Conservation (phyloP, 2,113 vertebrate species). For the Chaetodon trifascialis region DNA sequence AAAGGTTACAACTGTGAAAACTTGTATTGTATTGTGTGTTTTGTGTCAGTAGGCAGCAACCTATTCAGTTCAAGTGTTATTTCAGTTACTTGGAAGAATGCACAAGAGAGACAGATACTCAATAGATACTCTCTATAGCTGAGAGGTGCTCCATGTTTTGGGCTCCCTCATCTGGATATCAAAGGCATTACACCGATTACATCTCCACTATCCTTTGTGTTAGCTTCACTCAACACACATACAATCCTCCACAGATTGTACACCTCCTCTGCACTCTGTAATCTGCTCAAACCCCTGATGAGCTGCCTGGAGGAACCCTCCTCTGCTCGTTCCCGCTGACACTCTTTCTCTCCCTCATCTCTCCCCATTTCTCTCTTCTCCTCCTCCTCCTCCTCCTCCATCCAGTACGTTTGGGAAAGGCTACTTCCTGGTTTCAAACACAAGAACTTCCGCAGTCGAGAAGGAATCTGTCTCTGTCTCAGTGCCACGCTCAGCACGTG, state of each 20-base stretch:
- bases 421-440: constrained; percentile 94
- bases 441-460: constrained; percentile 97
- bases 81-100: background rate
- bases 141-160: background rate
- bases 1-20: background rate
- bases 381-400: background rate
- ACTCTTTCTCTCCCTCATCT: background rate
- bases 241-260: constrained; percentile 23
- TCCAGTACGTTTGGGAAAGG: constrained; percentile 94
- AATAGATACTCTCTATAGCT: background rate
- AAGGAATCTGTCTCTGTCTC: constrained; percentile 94
- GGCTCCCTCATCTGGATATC: constrained; percentile 67
- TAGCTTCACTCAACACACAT: constrained; percentile 4
- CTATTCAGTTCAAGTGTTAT: constrained; percentile 5
- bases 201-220: constrained; percentile 9
- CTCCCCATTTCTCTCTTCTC: constrained; percentile 11
- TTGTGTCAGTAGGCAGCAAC: background rate
- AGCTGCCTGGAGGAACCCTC: background rate
- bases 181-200: constrained; percentile 7
- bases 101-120: background rate
- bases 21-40: background rate
- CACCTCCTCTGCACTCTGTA: constrained; percentile 11
- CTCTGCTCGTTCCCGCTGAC: background rate
- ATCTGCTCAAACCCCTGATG: constrained; percentile 43
- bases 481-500: constrained; percentile 92